phyloP scores from a whole-genome alignment of 2,113 vertebrate genomes.

The Ciconia boyciana region DNA sequence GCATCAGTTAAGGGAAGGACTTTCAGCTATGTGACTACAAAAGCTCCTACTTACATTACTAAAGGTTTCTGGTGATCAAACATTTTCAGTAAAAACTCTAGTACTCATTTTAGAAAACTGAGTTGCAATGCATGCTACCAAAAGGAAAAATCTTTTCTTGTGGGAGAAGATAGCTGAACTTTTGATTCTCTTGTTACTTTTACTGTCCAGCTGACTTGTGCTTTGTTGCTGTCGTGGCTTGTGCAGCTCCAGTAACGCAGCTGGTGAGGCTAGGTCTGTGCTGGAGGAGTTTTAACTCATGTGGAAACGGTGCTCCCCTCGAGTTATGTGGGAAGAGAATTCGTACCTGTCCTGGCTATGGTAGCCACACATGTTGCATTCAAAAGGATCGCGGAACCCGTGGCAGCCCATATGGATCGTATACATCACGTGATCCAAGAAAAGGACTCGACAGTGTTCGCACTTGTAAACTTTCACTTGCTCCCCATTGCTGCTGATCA shows the following conservation, averaged over 20 bases:
- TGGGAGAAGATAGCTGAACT: not conserved
- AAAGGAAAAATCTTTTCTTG: not conserved
- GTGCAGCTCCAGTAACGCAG: not conserved
- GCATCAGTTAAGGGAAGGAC: conserved; percentile 24
- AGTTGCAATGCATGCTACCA: conserved; percentile 9
- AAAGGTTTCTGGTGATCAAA: conserved; percentile 47
- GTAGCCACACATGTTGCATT: conserved; percentile 98
- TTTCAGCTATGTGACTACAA: conserved; percentile 50
- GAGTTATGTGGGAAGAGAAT: conserved; percentile 97
- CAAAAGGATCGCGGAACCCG: conserved; percentile 95
- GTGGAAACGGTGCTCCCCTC: conserved; percentile 93
- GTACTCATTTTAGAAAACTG: conserved; percentile 55
- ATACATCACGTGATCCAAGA: conserved; percentile 99
- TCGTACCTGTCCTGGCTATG: conserved; percentile 97
- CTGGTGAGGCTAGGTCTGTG: not conserved
- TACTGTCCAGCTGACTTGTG: not conserved
- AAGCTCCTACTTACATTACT: conserved; percentile 54
- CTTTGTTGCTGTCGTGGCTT: not conserved
- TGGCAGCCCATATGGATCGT: conserved; percentile 99
- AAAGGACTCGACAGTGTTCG: conserved; percentile 93
- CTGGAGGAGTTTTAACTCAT: conserved; percentile 67
- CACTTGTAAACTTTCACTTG: conserved; percentile 90
- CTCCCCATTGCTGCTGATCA: conserved; percentile 86
- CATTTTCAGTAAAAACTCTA: conserved; percentile 50
- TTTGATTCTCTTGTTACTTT: not conserved